phyloP scores from a whole-genome alignment of 2,888 invertebrate species.

The Busseola fusca region DNA sequence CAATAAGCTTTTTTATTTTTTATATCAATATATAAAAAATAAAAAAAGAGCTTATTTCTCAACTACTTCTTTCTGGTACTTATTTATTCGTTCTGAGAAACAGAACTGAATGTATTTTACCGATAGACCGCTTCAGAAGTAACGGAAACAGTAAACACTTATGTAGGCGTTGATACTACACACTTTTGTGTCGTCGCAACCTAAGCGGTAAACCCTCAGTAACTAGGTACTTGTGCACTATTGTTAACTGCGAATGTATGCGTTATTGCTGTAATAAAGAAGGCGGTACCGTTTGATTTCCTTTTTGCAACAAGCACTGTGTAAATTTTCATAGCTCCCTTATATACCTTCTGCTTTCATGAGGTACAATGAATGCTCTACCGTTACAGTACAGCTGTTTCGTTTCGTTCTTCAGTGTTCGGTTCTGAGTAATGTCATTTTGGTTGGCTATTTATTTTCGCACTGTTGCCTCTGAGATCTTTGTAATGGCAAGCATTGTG shows the following conservation, averaged over 20 bases:
- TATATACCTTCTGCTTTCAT: constrained; percentile 12
- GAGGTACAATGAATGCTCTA: constrained; percentile 15
- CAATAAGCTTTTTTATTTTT: too few relatives aligned
- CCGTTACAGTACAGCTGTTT: constrained; percentile 24
- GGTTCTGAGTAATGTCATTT: constrained; percentile 4
- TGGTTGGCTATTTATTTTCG: constrained; percentile 9
- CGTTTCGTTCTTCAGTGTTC: constrained; percentile 3
- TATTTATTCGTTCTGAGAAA: constrained; percentile 32
- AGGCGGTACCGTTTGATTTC: constrained; percentile 39
- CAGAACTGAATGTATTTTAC: not conserved
- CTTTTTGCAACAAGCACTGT: constrained; percentile 8
- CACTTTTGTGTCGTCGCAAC: constrained; percentile 25
- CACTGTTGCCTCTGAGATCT: not conserved
- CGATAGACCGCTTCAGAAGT: constrained; percentile 21
- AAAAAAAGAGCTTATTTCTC: constrained; percentile 2
- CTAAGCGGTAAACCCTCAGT: constrained; percentile 15
- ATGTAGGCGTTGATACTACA: constrained; percentile 30
- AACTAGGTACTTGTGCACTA: constrained; percentile 24
- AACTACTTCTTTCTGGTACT: not conserved
- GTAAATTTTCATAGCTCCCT: constrained; percentile 25
- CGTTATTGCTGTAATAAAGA: constrained; percentile 40
- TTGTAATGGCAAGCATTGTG: not conserved
- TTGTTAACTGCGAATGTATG: constrained; percentile 33
- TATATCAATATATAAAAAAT: too few relatives aligned
- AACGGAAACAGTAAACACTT: constrained; percentile 34